These are phyloP conservation scores for Podarcis lilfordi DNA, from an alignment of 2,797 vertebrate genomes.

Conservation along the genomic window DNA sequence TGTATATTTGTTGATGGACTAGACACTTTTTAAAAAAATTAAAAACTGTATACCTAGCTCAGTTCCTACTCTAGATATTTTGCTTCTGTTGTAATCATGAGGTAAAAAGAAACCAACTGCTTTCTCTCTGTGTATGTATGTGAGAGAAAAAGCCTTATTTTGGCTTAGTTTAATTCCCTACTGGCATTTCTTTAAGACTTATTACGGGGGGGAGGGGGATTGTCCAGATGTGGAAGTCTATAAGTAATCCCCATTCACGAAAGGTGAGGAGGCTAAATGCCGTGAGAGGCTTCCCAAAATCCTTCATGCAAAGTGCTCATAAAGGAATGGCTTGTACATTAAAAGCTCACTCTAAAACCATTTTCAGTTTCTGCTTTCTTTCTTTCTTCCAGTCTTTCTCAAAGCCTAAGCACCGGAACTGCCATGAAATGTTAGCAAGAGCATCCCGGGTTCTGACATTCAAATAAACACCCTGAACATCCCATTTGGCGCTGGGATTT, in stretches of 20 bases:
- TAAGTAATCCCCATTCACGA: conserved; percentile 29
- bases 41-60: not conserved
- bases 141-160: not conserved
- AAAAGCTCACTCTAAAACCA: conserved; percentile 17
- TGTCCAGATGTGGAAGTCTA: conserved; percentile 20
- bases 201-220: not conserved
- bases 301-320: conserved; percentile 22
- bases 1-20: not conserved
- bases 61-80: conserved; percentile 22
- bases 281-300: conserved; percentile 11
- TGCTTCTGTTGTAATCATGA: not conserved
- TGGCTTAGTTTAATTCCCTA: conserved; percentile 18
- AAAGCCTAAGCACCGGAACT: conserved; percentile 12
- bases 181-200: conserved; percentile 7
- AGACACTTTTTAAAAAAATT: not conserved
- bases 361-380: not conserved
- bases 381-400: not conserved
- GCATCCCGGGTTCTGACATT: conserved; percentile 48
- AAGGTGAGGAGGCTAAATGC: conserved; percentile 27
- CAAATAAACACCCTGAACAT: conserved; percentile 51
- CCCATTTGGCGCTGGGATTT: conserved; percentile 45
- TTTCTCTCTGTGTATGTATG: not conserved
- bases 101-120: not conserved
- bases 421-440: conserved; percentile 33
- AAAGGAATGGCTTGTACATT: conserved; percentile 31